Evolutionary conservation across 2,888 invertebrate species (phyloP).

Genomic region (Abrostola tripartita): DNA sequence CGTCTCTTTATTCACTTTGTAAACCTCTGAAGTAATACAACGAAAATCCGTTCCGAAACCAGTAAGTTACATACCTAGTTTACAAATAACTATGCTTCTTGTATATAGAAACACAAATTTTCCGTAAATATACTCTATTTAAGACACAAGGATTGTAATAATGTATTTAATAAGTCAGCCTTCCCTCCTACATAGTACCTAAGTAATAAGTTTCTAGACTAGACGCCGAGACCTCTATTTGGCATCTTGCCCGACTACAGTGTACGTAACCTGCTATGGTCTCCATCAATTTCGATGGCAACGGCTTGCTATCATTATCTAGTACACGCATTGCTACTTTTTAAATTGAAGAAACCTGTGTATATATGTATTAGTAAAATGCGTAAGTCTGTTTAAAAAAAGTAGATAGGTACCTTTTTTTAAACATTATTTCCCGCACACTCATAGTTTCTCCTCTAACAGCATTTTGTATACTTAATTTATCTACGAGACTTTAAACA

Average conservation of each 20-base stretch:
- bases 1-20: too few species aligned
- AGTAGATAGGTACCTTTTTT: too few species aligned
- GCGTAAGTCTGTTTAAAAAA: too few species aligned
- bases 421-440: too few species aligned
- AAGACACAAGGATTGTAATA: slow-evolving; percentile 38
- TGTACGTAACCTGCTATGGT: slow-evolving; percentile 47
- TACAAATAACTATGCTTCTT: too few species aligned
- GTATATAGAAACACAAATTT: neutral
- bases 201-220: slow-evolving; percentile 51
- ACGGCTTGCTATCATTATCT: slow-evolving; percentile 54
- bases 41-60: too few species aligned
- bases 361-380: slow-evolving; percentile 8
- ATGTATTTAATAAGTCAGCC: slow-evolving; percentile 51
- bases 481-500: too few species aligned
- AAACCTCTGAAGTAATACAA: too few species aligned
- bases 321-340: slow-evolving; percentile 46
- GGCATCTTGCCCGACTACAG: slow-evolving; percentile 47
- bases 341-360: slow-evolving; percentile 25
- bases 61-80: too few species aligned
- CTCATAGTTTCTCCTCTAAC: too few species aligned
- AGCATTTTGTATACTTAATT: too few species aligned
- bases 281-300: slow-evolving; percentile 55
- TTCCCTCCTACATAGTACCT: slow-evolving; percentile 21
- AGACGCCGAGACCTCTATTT: slow-evolving; percentile 46
- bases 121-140: slow-evolving; percentile 19